Conservation (phyloP, 2,797 vertebrate genomes). For the Manis javanica region DNA sequence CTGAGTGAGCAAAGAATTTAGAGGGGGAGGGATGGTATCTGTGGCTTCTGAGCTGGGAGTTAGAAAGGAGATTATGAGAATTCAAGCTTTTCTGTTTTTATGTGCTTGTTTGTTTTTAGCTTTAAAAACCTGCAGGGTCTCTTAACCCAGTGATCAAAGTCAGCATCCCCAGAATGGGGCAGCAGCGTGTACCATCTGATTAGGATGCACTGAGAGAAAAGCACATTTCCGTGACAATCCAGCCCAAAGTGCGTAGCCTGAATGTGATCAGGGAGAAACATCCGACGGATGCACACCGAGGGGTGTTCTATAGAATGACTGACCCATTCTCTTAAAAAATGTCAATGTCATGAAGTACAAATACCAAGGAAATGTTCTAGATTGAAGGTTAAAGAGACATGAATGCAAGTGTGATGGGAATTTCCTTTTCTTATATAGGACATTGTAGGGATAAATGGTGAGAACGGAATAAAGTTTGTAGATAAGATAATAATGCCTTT, state of each 20-base stretch:
- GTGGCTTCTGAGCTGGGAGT: not conserved
- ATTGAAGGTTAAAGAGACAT: not conserved
- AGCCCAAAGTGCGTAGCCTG: not conserved
- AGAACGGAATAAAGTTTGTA: not conserved
- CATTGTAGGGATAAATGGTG: not conserved
- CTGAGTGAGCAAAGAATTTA: not conserved
- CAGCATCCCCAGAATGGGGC: not conserved
- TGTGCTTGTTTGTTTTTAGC: not conserved
- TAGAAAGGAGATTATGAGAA: not conserved
- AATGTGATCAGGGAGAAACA: not conserved
- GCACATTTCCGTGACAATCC: not conserved
- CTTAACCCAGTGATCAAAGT: not conserved
- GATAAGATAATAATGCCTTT: no score
- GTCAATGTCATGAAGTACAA: not conserved
- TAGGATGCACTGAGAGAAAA: not conserved
- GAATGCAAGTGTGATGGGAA: not conserved
- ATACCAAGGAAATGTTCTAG: not conserved
- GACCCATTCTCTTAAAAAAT: not conserved
- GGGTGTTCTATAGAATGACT: not conserved
- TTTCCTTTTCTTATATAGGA: not conserved
- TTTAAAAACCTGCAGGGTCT: not conserved
- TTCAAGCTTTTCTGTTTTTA: not conserved
- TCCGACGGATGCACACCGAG: not conserved
- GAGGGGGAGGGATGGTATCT: not conserved
- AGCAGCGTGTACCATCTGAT: not conserved